phyloP scores from a whole-genome alignment of 2,888 invertebrate genomes.

The Malthinus seriepunctatus region DNA sequence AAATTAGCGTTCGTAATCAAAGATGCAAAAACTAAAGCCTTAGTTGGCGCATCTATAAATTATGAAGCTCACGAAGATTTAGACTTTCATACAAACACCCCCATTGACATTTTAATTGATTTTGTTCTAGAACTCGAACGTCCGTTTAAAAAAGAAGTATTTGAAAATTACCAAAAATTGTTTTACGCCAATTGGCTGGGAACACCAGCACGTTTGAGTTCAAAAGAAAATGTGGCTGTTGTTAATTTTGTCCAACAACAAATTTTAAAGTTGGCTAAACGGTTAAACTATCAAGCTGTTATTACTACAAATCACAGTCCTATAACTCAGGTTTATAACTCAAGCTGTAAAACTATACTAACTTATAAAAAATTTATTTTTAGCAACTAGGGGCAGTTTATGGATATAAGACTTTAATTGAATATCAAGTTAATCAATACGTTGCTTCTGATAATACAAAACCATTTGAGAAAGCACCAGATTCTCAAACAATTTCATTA shows the following conservation, averaged over 20 bases:
- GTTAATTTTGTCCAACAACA: slow-evolving; percentile 79
- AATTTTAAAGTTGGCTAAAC: slow-evolving; percentile 67
- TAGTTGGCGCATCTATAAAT: slow-evolving; percentile 74
- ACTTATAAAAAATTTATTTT: slow-evolving; percentile 33
- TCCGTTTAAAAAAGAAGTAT: slow-evolving; percentile 68
- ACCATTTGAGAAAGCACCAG: slow-evolving; percentile 75
- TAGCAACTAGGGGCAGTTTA: slow-evolving; percentile 89
- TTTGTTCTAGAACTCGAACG: slow-evolving; percentile 77
- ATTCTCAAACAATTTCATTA: slow-evolving; percentile 74
- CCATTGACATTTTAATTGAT: slow-evolving; percentile 74
- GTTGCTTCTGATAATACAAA: slow-evolving; percentile 70
- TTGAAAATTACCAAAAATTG: slow-evolving; percentile 66
- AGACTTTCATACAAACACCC: slow-evolving; percentile 67
- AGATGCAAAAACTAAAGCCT: slow-evolving; percentile 55
- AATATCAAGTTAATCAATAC: slow-evolving; percentile 81
- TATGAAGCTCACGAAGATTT: slow-evolving; percentile 84
- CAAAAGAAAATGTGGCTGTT: slow-evolving; percentile 77
- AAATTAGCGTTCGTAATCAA: slow-evolving; percentile 71
- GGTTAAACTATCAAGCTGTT: slow-evolving; percentile 70
- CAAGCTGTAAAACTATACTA: not conserved
- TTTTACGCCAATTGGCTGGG: slow-evolving; percentile 89
- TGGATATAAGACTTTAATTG: slow-evolving; percentile 73
- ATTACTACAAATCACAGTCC: slow-evolving; percentile 87
- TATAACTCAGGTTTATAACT: slow-evolving; percentile 72
- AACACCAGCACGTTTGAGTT: slow-evolving; percentile 64